Evolutionary conservation across 37 sponge, comb jelly and placozoan genomes (phyloP).

Genomic region (Bolinopsis microptera): DNA sequence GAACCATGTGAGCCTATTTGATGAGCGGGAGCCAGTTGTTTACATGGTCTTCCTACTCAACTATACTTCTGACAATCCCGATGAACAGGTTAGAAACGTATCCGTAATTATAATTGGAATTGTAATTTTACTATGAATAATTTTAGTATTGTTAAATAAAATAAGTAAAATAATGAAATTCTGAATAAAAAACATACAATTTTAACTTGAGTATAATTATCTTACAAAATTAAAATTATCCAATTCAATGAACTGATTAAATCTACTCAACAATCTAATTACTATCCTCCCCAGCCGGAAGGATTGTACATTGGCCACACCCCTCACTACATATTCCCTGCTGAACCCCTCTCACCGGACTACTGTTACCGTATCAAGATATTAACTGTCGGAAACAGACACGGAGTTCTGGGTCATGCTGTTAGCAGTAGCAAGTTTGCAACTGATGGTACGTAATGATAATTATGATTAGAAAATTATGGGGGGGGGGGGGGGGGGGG

Average conservation of each 20-base stretch:
- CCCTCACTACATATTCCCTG: not conserved
- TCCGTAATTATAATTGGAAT: no score
- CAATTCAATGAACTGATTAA: no score
- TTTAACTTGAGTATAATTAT: no score
- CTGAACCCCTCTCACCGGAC: not conserved
- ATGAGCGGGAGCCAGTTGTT: not conserved
- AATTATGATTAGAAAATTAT: no score
- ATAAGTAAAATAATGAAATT: no score
- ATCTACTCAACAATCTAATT: no score
- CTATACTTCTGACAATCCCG: not conserved
- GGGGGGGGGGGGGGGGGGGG: no score
- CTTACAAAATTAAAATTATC: no score
- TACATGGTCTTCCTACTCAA: constrained; percentile 38
- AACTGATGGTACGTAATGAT: not conserved
- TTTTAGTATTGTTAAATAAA: no score
- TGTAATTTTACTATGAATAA: no score
- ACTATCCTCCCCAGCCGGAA: not conserved
- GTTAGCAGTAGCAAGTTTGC: not conserved
- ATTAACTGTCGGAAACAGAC: not conserved
- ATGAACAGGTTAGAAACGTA: not conserved
- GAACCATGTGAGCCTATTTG: not conserved
- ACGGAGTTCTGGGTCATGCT: not conserved
- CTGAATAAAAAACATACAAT: no score
- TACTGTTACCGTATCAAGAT: constrained; percentile 25
- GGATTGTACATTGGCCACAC: constrained; percentile 1